Evolutionary conservation across 2,113 vertebrate genomes (phyloP).

Genomic region (Collichthys lucidus): DNA sequence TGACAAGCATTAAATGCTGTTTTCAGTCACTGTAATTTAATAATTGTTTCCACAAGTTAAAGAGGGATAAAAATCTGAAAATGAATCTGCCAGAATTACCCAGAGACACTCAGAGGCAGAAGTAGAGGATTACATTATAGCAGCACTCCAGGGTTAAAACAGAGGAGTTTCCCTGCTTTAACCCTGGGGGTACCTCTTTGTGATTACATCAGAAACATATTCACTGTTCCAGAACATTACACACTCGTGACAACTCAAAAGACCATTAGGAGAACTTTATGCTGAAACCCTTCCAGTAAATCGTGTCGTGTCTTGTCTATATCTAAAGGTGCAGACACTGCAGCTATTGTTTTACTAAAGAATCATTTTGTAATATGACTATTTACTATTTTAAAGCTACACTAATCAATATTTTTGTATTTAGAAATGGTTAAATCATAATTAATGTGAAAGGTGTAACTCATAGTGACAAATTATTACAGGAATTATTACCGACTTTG

Average conservation of each 20-base stretch:
- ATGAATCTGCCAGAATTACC: neutral
- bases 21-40: neutral
- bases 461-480: neutral
- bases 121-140: neutral
- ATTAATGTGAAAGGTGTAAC: neutral
- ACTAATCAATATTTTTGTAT: neutral
- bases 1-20: neutral
- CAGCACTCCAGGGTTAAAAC: neutral
- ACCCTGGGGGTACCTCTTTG: neutral
- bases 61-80: neutral
- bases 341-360: neutral
- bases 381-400: neutral
- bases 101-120: neutral
- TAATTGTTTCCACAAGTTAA: neutral
- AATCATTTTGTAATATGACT: neutral
- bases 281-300: neutral
- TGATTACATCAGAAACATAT: constrained; percentile 17
- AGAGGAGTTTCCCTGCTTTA: constrained; percentile 1
- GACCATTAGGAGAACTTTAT: neutral
- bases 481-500: neutral
- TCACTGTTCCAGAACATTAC: neutral
- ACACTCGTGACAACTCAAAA: neutral
- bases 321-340: neutral
- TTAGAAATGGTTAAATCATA: neutral
- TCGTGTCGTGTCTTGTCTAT: no score